Evolutionary conservation across 2,797 vertebrate genomes (phyloP), one percentile per base, ranked within the genome.

Genomic region (Cynopterus sphinx): DNA sequence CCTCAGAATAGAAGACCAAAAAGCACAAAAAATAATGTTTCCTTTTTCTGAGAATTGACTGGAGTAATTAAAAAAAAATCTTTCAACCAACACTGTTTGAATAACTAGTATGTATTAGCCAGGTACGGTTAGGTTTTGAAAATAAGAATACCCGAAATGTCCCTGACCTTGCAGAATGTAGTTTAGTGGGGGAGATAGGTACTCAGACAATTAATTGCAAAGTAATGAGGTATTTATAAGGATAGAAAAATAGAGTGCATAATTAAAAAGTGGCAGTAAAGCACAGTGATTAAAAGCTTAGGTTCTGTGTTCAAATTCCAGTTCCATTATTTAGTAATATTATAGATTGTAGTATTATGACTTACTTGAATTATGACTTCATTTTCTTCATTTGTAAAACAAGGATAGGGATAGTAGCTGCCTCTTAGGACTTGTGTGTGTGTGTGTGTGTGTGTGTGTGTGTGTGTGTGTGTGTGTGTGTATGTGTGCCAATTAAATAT

Each of bases 301-400:
- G 16, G 16, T 0, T 70, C 49, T 93, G 26, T 94, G n/a, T 95
- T 93, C 59, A 70, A 91, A 93, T 93, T 75, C 16, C 39, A 70
- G 2, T 43, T 91, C 43, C 17, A 67, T 33, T 81, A 39, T 53
- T 65, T 65, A 59, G 6, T 67, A 71, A 57, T 73, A 70, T 61
- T 73, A 63, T 61, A 19, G 13, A 22, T 73, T 78, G 26, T 49
- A 39, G 1, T 43, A 84, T 65, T 36, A 83, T n/a, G 17, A 43
- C 4, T 85, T 28, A 21, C 0, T 78, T 11, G 36, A 74, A 53
- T 89, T 10, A 19, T 36, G 43, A 19, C 24, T 96, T 91, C 26
- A 31, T 67, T 57, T 87, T 59, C 71, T 43, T 84, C n/a, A 43
- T 86, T 55, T 79, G 10, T 63, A n/a, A 68, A 70, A 57, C 68